Evolutionary conservation across 2,797 vertebrate genomes (phyloP), one percentile per base, ranked within the genome.

Genomic region (Malacoctenus gilli): DNA sequence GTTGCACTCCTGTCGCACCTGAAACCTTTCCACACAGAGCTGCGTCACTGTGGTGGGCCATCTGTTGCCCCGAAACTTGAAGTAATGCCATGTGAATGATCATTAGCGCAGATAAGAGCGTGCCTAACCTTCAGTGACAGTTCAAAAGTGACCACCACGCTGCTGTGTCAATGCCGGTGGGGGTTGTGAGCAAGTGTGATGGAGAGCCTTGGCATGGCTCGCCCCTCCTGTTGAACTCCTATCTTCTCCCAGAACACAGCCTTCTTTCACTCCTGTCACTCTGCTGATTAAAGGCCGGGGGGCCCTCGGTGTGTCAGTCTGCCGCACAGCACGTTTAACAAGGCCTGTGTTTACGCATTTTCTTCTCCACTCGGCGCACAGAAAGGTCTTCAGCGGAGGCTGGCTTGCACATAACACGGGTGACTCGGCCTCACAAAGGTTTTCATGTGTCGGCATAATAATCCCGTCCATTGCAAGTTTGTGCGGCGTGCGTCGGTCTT

Each of bases 191-290:
- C 1, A n/a, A 59, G 44, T 11, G 55, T 32, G 8, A 46, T 6
- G 59, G 49, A 39, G 53, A 52, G 38, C 31, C 54, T 28, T 14
- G 48, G 20, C 67, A 59, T 10, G 25, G 13, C 30, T 12, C 47
- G 11, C 43, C 70, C 69, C 69, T 71, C 69, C 69, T 60, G 50
- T 66, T 63, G 68, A 54, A 32, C 44, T 65, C 59, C 56, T 77
- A 82, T 82, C 84, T 67, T 13, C 49, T 41, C 65, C 22, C 63
- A 36, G 72, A 86, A 89, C 81, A 86, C 78, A 75, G 77, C 60
- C 79, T 75, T 64, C 75, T 80, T 86, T 88, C 84, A 83, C 78
- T 80, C 50, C 59, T 81, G 80, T 75, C 65, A 64, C 76, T 69
- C 35, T 2, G 0, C 83, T 83, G 85, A 87, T 87, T 87, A 83